Percentiles rank a stretch among this genome's conserved stretches.
Evolutionary conservation across 2,113 vertebrate species (phyloP).

Genomic region (Pteropus alecto): DNA sequence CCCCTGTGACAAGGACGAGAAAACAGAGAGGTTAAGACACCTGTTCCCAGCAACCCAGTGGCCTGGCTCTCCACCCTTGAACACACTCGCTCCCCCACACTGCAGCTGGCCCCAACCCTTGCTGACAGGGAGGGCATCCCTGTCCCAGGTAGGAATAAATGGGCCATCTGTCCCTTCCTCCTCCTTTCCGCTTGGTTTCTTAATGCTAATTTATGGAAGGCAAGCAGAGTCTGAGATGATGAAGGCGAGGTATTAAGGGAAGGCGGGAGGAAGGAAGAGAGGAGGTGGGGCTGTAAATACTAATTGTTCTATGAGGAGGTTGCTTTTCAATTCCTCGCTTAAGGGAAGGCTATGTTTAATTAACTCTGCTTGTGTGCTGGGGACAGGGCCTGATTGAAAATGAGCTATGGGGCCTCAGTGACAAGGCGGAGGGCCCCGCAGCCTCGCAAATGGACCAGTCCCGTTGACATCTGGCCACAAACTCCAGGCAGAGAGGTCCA

Average conservation of each 20-base stretch:
- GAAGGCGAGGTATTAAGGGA: conserved; percentile 30
- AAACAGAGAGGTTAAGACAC: neutral
- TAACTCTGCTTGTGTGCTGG: conserved; percentile 70
- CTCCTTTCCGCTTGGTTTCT: neutral
- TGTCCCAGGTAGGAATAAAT: neutral
- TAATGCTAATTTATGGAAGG: conserved; percentile 64
- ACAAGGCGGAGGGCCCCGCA: accelerated
- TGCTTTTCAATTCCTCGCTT: conserved; percentile 59
- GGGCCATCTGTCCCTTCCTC: neutral
- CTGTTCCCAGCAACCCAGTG: neutral
- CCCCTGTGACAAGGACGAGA: neutral
- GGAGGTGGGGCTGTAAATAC: conserved; percentile 57
- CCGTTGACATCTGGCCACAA: accelerated
- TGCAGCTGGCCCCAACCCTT: neutral
- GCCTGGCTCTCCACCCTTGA: neutral
- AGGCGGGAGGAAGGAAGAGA: neutral
- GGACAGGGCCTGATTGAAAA: conserved; percentile 57
- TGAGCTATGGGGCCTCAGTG: neutral
- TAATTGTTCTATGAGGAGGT: conserved; percentile 74
- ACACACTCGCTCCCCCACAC: accelerated
- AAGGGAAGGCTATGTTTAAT: conserved; percentile 80
- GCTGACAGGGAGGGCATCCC: neutral
- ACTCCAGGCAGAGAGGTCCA: accelerated
- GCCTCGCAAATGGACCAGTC: neutral
- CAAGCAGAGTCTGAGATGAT: conserved; percentile 41